phyloP scores from a whole-genome alignment of 1,140 invertebrate species.

The Agrypnia vestita region DNA sequence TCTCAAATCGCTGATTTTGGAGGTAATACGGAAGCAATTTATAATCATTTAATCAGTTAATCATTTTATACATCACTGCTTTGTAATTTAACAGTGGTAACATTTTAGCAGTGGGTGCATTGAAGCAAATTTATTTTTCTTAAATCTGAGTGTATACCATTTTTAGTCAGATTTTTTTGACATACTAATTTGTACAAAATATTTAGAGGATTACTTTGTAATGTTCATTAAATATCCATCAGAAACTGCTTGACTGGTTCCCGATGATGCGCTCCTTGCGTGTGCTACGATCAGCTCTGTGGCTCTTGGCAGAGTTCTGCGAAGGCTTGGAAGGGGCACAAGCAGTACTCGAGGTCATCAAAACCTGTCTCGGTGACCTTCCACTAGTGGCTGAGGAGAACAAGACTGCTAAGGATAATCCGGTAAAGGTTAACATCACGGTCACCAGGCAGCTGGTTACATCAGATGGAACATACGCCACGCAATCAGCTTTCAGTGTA shows the following conservation, averaged over 20 bases:
- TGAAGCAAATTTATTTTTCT: neutral
- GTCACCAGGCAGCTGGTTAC: slow-evolving; percentile 83
- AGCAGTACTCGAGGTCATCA: slow-evolving; percentile 84
- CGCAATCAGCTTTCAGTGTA: slow-evolving; percentile 96
- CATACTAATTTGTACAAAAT: too few relatives aligned
- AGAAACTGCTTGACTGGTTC: slow-evolving; percentile 87
- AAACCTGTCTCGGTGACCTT: slow-evolving; percentile 87
- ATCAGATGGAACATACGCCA: slow-evolving; percentile 98
- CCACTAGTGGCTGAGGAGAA: slow-evolving; percentile 86
- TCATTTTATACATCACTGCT: neutral
- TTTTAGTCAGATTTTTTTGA: too few relatives aligned
- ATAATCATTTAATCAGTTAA: too few relatives aligned
- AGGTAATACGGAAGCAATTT: slow-evolving; percentile 67
- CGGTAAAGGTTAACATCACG: slow-evolving; percentile 49
- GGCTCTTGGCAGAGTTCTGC: slow-evolving; percentile 98
- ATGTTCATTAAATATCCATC: slow-evolving; percentile 51
- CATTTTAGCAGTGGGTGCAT: too few relatives aligned
- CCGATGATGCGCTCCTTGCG: slow-evolving; percentile 87
- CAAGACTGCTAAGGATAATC: slow-evolving; percentile 68
- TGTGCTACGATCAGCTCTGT: slow-evolving; percentile 95
- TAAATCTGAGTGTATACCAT: too few relatives aligned
- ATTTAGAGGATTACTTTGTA: too few relatives aligned
- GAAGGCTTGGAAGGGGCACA: slow-evolving; percentile 84
- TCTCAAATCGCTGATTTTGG: slow-evolving; percentile 85
- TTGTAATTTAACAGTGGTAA: too few relatives aligned